A percentile compares a stretch with the other conserved stretches of the same genome.
Conservation (phyloP, 2,113 vertebrate species). For the Glareola pratincola region DNA sequence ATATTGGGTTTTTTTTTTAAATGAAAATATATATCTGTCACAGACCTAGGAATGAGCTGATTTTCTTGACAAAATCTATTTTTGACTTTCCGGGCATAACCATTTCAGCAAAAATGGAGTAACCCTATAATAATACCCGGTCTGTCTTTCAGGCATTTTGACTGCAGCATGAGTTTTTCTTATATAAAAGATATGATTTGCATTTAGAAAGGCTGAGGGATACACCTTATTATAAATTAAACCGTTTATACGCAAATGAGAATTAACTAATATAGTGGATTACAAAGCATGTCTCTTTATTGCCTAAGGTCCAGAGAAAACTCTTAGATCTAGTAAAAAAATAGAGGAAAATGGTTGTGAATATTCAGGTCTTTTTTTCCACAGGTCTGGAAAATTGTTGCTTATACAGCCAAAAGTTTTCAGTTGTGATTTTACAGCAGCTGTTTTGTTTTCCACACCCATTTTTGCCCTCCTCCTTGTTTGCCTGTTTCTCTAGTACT, state of each 20-base stretch:
- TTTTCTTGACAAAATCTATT: background rate
- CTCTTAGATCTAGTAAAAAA: background rate
- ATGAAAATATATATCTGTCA: background rate
- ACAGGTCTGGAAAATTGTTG: background rate
- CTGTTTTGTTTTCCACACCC: background rate
- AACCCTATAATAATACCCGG: background rate
- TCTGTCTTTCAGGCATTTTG: conserved; percentile 1
- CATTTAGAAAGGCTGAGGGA: background rate
- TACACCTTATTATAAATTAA: background rate
- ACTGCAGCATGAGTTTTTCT: background rate
- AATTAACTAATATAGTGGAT: background rate
- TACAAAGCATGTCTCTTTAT: background rate
- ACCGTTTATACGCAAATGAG: background rate
- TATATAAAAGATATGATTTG: background rate
- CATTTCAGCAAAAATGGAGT: background rate
- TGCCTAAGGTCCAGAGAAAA: background rate
- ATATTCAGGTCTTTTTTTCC: background rate
- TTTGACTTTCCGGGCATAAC: background rate
- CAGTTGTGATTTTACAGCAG: background rate
- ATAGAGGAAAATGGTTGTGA: background rate
- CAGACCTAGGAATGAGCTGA: background rate
- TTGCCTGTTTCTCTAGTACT: background rate
- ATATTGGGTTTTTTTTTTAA: background rate
- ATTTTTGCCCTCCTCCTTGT: background rate
- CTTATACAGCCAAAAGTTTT: background rate